Base-by-base conservation (phyloP, 2,888 invertebrate genomes). In the Drosophila longiperda region DNA sequence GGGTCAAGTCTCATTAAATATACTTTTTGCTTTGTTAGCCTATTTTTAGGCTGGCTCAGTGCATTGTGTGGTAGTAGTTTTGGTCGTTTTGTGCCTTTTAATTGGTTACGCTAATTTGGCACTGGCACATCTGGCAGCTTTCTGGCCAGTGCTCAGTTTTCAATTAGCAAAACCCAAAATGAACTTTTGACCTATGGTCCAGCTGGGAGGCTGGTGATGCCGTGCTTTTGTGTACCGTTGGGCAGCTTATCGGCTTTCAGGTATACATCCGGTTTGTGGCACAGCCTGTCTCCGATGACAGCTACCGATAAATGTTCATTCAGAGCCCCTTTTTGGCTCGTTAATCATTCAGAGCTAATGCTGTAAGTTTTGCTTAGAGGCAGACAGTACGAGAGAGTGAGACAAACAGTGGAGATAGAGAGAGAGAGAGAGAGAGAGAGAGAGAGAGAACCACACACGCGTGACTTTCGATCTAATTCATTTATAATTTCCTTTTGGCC, bases 401-500 rank as follows among this genome's bases (percentile, higher is more conserved):
- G 20, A 23, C n/a, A 45, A 6, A 61, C 42, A 15, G 32, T 6
- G 5, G 17, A 15, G 45, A 36, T 20, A 57, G 42, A 33, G 17
- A 36, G 36, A 33, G 20, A 32, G 61, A 49, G 48, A 36, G 12
- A 5, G 49, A 32, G 54, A n/a, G 12, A 29, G 34, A 36, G 29
- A 23, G 23, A 32, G 33, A 32, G 26, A n/a, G 17, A 38, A 4
- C 20, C 34, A 48, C 48, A 66, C 62, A 69, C 66, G 75, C 77
- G 80, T 82, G 80, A 78, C 80, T 80, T 61, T 72, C 33, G 32
- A 75, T 70, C 72, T 84, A 82, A 87, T 84, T 84, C 83, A 78
- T 82, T 82, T 75, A 75, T 87, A 84, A 87, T 84, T 81, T 81
- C 68, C 81, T 80, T 80, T 75, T 62, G 67, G 72, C 58, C 69